Evolutionary conservation across 1,140 invertebrate genomes (phyloP), one percentile per base, ranked within the genome.

Genomic region (Euborellia annulipes): DNA sequence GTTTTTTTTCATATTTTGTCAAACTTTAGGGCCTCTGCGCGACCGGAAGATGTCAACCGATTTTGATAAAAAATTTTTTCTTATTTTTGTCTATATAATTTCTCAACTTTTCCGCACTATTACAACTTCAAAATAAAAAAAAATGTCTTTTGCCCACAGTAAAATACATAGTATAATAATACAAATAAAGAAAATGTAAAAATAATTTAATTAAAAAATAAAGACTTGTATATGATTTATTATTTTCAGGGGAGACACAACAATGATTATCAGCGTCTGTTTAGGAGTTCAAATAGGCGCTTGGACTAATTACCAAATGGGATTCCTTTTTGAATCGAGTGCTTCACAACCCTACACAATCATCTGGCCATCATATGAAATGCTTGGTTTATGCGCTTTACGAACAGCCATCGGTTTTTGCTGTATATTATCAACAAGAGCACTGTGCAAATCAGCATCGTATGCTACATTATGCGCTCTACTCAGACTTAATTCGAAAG

Each of bases 291-390:
- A 81, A 38, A 62, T 75, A 7, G 87, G 85, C n/a, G 72, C 82
- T 2, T 91, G 86, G 85, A 63, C 83, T 3, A 86, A 87, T 65
- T 88, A 78, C 60, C 80, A 79, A 58, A 67, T 77, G 14, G 82
- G 83, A 20, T 66, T 75, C 46, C 75, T 85, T 64, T 57, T 61
- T 8, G 65, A 69, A 22, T 67, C 72, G 16, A 47, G 59, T 4
- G 45, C 60, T 2, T 55, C 63, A 21, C 76, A 78, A 16, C 85
- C 85, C 2, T 85, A 85, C 62, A 57, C 68, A 20, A 80, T 87
- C 49, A 73, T 80, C 47, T 87, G 82, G 82, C 82, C 82, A 18
- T 77, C 79, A 3, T 72, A 73, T 50, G 65, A 70, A 46, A 82
- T 82, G 74, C 54, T 81, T 6, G 71, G 78, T 41, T 62, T 69